Evolutionary conservation across 2,888 invertebrate genomes (phyloP).

Genomic region (Leptura quadrifasciata): DNA sequence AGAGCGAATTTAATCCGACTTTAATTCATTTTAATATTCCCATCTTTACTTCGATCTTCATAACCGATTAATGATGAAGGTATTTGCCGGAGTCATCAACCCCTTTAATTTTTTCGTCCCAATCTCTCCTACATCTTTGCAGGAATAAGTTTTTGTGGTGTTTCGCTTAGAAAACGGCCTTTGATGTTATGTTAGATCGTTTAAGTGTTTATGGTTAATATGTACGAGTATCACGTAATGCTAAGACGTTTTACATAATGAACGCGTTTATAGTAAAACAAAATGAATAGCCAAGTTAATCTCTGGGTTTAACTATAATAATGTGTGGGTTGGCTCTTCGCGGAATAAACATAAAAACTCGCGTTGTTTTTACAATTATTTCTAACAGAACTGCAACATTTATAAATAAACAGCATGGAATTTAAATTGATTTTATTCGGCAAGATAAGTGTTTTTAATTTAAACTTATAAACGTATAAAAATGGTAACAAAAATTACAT

Average conservation of each 20-base stretch:
- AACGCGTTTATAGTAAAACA: conserved; percentile 36
- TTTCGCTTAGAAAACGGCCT: conserved; percentile 49
- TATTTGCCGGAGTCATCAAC: neutral
- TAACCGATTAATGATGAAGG: neutral
- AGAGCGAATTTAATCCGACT: conserved; percentile 3
- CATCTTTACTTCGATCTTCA: too few relatives aligned
- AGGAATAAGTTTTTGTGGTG: conserved; percentile 51
- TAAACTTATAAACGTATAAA: too few relatives aligned
- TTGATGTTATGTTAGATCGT: conserved; percentile 58
- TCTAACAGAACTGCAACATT: neutral
- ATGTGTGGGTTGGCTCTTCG: conserved; percentile 31
- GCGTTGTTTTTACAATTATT: conserved; percentile 4
- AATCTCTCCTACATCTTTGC: conserved; percentile 47
- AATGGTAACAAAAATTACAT: too few relatives aligned
- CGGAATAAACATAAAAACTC: conserved; percentile 8
- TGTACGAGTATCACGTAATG: conserved; percentile 55
- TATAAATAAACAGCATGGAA: neutral
- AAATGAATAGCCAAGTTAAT: conserved; percentile 31
- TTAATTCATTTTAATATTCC: too few relatives aligned
- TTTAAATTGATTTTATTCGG: neutral
- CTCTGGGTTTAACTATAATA: conserved; percentile 27
- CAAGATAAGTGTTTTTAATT: neutral
- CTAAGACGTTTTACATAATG: conserved; percentile 40
- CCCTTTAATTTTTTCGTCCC: neutral
- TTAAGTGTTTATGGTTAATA: conserved; percentile 57